Evolutionary conservation across 2,113 vertebrate species (phyloP).

Genomic region (Sceloporus undulatus): DNA sequence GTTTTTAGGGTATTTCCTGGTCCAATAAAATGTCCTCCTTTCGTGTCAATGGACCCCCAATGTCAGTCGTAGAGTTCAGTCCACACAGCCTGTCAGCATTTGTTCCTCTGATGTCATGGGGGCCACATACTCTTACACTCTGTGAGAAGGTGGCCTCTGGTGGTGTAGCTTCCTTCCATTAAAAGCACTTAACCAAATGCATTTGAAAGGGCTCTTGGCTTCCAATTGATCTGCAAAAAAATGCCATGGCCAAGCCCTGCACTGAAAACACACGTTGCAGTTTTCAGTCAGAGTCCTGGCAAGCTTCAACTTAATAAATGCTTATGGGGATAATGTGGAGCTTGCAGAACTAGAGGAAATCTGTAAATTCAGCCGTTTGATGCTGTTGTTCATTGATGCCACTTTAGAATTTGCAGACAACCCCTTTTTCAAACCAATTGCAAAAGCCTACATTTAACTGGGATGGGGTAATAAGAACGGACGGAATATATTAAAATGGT

Average conservation of each 20-base stretch:
- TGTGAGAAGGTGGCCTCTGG: conserved; percentile 13
- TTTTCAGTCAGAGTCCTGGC: conserved; percentile 38
- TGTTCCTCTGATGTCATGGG: neutral
- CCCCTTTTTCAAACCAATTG: neutral
- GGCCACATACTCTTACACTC: neutral
- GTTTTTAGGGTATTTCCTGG: neutral
- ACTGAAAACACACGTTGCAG: conserved; percentile 31
- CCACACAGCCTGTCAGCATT: neutral
- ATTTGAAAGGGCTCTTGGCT: conserved; percentile 48
- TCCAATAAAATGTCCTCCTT: conserved; percentile 30
- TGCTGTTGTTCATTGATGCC: conserved; percentile 1
- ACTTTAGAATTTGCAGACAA: neutral
- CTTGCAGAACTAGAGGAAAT: conserved; percentile 27
- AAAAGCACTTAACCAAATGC: conserved; percentile 57
- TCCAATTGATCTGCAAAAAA: conserved; percentile 47
- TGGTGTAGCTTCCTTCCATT: conserved; percentile 43
- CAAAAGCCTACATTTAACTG: neutral
- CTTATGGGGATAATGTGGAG: conserved; percentile 21
- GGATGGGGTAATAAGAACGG: neutral
- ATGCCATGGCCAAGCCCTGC: conserved; percentile 18
- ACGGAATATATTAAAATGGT: neutral
- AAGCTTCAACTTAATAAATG: conserved; percentile 22
- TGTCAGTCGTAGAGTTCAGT: neutral
- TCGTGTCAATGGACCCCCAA: conserved; percentile 2
- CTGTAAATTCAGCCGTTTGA: conserved; percentile 7